phyloP scores from a whole-genome alignment of 1,140 invertebrate species.

The Tyrophagus putrescentiae region DNA sequence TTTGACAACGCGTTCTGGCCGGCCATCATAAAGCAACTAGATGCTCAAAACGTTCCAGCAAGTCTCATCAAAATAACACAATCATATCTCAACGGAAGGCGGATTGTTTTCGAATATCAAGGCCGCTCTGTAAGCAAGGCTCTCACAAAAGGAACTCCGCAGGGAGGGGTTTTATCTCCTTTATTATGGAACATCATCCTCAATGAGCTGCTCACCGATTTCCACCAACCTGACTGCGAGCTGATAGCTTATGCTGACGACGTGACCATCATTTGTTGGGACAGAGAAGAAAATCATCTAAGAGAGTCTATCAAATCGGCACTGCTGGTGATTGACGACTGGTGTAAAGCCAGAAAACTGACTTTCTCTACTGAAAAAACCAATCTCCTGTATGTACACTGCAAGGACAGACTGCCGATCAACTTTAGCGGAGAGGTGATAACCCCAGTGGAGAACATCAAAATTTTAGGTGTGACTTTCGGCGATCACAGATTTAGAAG shows the following conservation, averaged over 20 bases:
- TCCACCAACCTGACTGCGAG: background rate
- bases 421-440: background rate
- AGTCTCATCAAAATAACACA: background rate
- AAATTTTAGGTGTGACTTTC: slow-evolving; percentile 1
- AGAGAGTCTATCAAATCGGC: background rate
- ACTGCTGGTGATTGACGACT: background rate
- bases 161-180: no score
- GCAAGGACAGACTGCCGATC: background rate
- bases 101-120: background rate
- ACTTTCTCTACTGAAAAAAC: background rate
- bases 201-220: background rate
- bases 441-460: background rate
- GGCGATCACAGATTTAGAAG: background rate
- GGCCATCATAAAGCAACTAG: background rate
- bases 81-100: background rate
- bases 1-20: slow-evolving; percentile 8
- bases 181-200: no score
- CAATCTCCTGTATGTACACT: background rate
- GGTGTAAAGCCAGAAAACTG: background rate
- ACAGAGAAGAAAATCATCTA: background rate
- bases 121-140: background rate
- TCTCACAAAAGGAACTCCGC: no score
- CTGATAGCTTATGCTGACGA: background rate
- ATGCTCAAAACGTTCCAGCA: background rate
- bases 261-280: background rate